phyloP scores from a whole-genome alignment of 2,888 invertebrate species.

The Brachyptera risi region DNA sequence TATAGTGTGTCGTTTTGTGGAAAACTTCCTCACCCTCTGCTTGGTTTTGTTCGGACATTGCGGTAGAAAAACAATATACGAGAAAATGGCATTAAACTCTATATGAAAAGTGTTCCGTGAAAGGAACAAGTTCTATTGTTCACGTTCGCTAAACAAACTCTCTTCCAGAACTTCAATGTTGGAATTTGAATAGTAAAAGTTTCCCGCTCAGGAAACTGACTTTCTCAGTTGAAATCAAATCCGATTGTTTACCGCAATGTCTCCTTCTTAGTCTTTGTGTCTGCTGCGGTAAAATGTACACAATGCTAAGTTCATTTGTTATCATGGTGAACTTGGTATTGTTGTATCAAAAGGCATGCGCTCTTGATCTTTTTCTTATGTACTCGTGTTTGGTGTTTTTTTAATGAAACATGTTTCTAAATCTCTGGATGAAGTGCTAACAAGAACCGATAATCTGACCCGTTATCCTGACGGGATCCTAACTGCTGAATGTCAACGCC shows the following conservation, averaged over 20 bases:
- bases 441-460: neutral
- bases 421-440: constrained; percentile 4
- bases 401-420: neutral
- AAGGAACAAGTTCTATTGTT: neutral
- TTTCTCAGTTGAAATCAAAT: neutral
- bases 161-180: neutral
- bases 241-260: constrained; percentile 11
- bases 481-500: constrained; percentile 4
- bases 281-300: neutral
- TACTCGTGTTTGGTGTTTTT: constrained; percentile 7
- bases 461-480: neutral
- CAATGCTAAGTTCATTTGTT: constrained; percentile 14
- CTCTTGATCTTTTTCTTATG: neutral
- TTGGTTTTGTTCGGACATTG: constrained; percentile 22
- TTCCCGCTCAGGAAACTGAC: neutral
- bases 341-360: constrained; percentile 8
- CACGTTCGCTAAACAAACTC: constrained; percentile 13
- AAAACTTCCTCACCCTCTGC: constrained; percentile 17
- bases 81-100: neutral
- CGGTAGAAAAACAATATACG: constrained; percentile 6
- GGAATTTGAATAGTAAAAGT: constrained; percentile 9
- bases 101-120: neutral
- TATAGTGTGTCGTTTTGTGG: constrained; percentile 26
- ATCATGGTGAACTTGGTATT: constrained; percentile 13
- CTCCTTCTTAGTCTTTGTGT: constrained; percentile 13